These are phyloP conservation scores for Azorinus chamasolen DNA, from an alignment of 2,888 invertebrate species.

Conservation along the genomic window DNA sequence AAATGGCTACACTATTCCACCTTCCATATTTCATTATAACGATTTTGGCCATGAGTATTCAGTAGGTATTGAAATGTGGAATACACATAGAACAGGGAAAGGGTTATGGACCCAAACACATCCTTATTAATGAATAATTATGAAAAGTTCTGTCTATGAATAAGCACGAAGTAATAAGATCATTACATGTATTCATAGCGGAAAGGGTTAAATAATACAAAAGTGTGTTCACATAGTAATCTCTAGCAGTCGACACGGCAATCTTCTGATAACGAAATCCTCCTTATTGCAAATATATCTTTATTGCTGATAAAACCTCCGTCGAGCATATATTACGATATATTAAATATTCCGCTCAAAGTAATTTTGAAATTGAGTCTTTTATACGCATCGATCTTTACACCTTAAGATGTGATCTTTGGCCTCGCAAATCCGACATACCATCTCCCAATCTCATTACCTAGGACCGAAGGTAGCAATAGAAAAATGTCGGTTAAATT, in stretches of 20 bases:
- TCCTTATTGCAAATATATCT: slow-evolving; percentile 42
- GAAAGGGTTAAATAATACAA: no score
- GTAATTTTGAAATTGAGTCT: slow-evolving; percentile 54
- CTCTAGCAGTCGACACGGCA: slow-evolving; percentile 26
- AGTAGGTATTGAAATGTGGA: no score
- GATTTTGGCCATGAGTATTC: no score
- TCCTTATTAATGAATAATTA: no score
- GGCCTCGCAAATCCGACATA: slow-evolving; percentile 18
- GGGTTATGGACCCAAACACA: no score
- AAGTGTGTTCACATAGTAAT: no score
- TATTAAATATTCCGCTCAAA: slow-evolving; percentile 59
- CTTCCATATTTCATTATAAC: no score
- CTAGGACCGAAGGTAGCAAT: slow-evolving; percentile 24
- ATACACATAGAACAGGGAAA: no score
- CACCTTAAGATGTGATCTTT: slow-evolving; percentile 52
- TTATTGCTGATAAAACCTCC: slow-evolving; percentile 44
- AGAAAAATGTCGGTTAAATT: slow-evolving; percentile 55
- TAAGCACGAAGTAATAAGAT: no score
- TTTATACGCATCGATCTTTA: slow-evolving; percentile 48
- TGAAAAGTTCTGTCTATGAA: no score
- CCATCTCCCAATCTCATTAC: slow-evolving; percentile 36
- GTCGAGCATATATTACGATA: slow-evolving; percentile 33
- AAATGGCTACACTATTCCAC: no score
- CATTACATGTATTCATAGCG: no score
- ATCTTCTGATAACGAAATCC: slow-evolving; percentile 70